A percentile compares a stretch with the other conserved stretches of the same genome.
These are phyloP conservation scores for Actias luna DNA, from an alignment of 2,888 invertebrate species.

Conservation along the genomic window DNA sequence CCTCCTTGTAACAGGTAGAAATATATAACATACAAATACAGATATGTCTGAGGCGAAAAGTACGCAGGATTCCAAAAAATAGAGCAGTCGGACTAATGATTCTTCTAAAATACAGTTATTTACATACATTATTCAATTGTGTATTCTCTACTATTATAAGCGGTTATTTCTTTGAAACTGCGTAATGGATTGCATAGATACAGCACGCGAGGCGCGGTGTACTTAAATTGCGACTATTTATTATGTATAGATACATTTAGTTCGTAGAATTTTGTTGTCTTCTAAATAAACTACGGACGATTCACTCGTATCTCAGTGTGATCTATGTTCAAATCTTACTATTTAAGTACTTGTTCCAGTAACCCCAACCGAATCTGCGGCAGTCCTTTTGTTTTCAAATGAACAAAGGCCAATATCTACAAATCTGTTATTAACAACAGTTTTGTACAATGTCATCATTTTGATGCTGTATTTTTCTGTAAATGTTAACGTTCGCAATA, in stretches of 20 bases:
- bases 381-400: conserved; percentile 44
- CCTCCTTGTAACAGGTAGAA: not conserved
- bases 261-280: conserved; percentile 28
- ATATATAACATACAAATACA: not conserved
- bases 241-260: conserved; percentile 28
- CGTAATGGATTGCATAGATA: conserved; percentile 46
- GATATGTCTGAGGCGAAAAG: not conserved
- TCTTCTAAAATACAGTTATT: conserved; percentile 46
- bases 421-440: conserved; percentile 33
- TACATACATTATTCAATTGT: conserved; percentile 68
- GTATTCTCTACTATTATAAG: conserved; percentile 58
- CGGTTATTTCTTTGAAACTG: conserved; percentile 45
- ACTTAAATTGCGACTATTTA: conserved; percentile 21
- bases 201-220: conserved; percentile 52
- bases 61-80: conserved; percentile 37
- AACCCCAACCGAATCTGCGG: conserved; percentile 51
- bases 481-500: conserved; percentile 41
- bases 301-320: conserved; percentile 49
- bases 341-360: conserved; percentile 53
- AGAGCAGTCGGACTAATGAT: conserved; percentile 47
- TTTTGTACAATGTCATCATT: conserved; percentile 38
- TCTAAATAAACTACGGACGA: conserved; percentile 44
- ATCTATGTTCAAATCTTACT: conserved; percentile 41
- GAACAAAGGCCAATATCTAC: conserved; percentile 43
- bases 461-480: conserved; percentile 25